Evolutionary conservation across 1,140 invertebrate genomes (phyloP), one percentile per base, ranked within the genome.

Genomic region (Camponotus pennsylvanicus): DNA sequence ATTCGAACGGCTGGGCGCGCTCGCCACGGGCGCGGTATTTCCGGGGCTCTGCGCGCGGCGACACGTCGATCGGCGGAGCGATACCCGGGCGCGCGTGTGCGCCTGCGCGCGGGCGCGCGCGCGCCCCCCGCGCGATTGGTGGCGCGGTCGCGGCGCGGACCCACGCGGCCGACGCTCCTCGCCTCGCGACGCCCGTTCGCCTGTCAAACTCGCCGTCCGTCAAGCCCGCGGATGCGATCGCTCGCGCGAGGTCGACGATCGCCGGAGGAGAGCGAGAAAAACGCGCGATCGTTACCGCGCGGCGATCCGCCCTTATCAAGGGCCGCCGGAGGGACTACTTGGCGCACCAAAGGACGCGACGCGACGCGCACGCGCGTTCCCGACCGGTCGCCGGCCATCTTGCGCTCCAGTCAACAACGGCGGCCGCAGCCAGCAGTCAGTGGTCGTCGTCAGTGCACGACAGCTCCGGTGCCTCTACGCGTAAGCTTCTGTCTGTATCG

Each of bases 1-100:
- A 94, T 95, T 95, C 93, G 91, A 94, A 94, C 88, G 89, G 90
- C 80, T 92, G 92, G 90, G 91, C 91, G 93, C 91, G 92, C 90
- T 90, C 63, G 76, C 82, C 78, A 94, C 94, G 93, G 94, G 93
- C 92, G 94, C 93, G 94, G 94, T 95, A 94, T 95, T 95, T 95
- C 94, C 94, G 94, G 94, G 93, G 90, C 90, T 92, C 89, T 88
- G 89, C 87, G 70, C 75, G 82, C 89, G 88, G 64, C 91, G 77
- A 85, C 88, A 90, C 91, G 88, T 89, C 91, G 87, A 89, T 92
- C 76, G 86, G 90, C 90, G 89, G 61, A 92, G 76, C 90, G 89
- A 89, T 90, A 90, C 77, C 77, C 63, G 88, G 88, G 82, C 59
- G 78, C 37, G 9, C 66, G 18, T 55, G 45, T 34, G 69, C 64